Evolutionary conservation across 2,888 invertebrate species (phyloP).

Genomic region (Drosophila eohydei): DNA sequence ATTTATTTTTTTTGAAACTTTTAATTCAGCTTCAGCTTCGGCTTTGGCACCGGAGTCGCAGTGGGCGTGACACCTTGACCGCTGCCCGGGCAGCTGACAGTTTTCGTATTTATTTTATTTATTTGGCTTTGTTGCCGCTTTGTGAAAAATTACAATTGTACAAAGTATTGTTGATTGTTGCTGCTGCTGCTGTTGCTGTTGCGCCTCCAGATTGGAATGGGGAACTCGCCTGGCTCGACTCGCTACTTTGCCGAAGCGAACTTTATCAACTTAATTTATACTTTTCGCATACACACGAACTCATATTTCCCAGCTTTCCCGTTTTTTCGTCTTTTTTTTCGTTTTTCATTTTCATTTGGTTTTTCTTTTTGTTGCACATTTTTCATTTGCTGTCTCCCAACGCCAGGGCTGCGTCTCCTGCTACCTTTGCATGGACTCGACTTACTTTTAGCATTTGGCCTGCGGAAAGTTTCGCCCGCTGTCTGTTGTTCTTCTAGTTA

Average conservation of each 20-base stretch:
- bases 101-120: constrained; percentile 69
- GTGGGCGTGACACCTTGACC: constrained; percentile 16
- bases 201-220: not conserved
- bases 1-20: constrained; percentile 45
- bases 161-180: constrained; percentile 23
- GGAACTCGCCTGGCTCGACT: not conserved
- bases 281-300: constrained; percentile 28
- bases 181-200: constrained; percentile 4
- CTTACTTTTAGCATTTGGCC: constrained; percentile 36
- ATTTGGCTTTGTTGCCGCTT: constrained; percentile 30
- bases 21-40: constrained; percentile 30
- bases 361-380: constrained; percentile 28
- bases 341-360: constrained; percentile 1
- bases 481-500: constrained; percentile 36
- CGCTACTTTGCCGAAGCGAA: constrained; percentile 48
- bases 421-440: not conserved
- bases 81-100: constrained; percentile 51
- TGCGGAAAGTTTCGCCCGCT: constrained; percentile 46
- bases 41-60: too few relatives aligned
- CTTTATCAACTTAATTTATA: constrained; percentile 66
- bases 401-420: not conserved
- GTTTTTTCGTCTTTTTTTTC: constrained; percentile 7
- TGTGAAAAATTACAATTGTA: constrained; percentile 53
- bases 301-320: constrained; percentile 38
- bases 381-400: constrained; percentile 30